Conservation (phyloP, 1,140 invertebrate genomes). For the Macrobrachium rosenbergii region DNA sequence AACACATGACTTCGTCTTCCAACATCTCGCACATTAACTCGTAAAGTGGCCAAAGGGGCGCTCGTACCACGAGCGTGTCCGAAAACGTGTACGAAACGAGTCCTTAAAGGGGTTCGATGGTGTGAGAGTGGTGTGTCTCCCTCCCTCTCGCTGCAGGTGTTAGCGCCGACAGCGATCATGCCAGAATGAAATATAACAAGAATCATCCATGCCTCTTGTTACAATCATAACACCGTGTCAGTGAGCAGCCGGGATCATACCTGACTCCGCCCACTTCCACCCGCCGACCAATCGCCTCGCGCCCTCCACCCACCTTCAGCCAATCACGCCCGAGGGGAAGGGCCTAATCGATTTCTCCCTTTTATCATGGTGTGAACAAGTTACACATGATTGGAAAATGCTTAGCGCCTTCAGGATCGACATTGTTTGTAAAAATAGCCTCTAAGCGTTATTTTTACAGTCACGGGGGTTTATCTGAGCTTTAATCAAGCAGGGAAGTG, state of each 20-base stretch:
- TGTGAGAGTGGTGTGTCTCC: background rate
- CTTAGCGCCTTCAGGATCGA: constrained; percentile 50
- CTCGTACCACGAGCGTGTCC: constrained; percentile 9
- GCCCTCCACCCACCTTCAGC: constrained; percentile 16
- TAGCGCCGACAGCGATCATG: constrained; percentile 55
- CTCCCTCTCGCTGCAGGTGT: constrained; percentile 34
- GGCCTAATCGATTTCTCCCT: constrained; percentile 62
- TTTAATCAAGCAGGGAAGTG: background rate
- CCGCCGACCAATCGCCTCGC: constrained; percentile 27
- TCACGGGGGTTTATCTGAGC: constrained; percentile 13
- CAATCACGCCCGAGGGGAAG: constrained; percentile 58
- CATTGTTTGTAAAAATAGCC: constrained; percentile 50
- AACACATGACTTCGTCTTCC: no score
- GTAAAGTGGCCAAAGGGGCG: background rate
- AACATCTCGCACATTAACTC: background rate
- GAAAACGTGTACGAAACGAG: constrained; percentile 1
- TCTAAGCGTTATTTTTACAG: constrained; percentile 28
- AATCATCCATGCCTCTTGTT: constrained; percentile 62
- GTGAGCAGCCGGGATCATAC: constrained; percentile 49
- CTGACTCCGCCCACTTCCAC: constrained; percentile 35
- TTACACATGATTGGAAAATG: constrained; percentile 63
- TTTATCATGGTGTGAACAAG: constrained; percentile 63
- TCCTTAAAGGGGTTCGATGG: constrained; percentile 6
- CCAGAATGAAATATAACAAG: constrained; percentile 61
- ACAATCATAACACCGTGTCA: constrained; percentile 54